Evolutionary conservation across 2,113 vertebrate genomes (phyloP).

Genomic region (Heteronetta atricapilla): DNA sequence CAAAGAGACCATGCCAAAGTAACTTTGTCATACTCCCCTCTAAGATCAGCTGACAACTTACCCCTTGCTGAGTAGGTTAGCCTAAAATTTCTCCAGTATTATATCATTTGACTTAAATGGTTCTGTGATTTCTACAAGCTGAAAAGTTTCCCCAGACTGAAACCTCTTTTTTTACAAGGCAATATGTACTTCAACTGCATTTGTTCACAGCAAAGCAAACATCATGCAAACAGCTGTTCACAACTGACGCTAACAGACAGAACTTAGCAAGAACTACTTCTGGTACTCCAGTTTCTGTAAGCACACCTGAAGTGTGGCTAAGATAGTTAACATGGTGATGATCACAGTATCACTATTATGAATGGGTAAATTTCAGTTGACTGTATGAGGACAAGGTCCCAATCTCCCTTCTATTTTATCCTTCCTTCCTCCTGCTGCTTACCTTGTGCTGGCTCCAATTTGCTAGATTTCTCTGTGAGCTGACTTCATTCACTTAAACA

Average conservation of each 20-base stretch:
- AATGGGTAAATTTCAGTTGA: background rate
- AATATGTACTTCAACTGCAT: background rate
- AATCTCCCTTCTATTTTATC: background rate
- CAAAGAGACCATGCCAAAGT: constrained; percentile 26
- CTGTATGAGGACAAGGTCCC: background rate
- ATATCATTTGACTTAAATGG: background rate
- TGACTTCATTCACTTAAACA: background rate
- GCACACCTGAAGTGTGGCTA: background rate
- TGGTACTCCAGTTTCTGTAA: background rate
- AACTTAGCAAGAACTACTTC: background rate
- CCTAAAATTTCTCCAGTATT: constrained; percentile 20
- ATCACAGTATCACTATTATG: rapidly evolving
- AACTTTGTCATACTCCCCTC: background rate
- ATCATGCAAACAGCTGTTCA: background rate
- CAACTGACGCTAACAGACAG: background rate
- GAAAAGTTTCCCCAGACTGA: background rate
- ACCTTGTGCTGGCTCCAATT: background rate
- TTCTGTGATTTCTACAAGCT: constrained; percentile 37
- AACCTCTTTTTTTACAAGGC: background rate
- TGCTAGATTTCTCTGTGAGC: background rate
- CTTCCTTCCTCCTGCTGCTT: background rate
- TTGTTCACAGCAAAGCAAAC: background rate
- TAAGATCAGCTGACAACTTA: constrained; percentile 40
- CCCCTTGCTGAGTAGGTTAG: constrained; percentile 33
- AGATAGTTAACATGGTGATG: background rate